Conservation (phyloP, 2,888 invertebrate genomes). For the Metacarcinus magister region DNA sequence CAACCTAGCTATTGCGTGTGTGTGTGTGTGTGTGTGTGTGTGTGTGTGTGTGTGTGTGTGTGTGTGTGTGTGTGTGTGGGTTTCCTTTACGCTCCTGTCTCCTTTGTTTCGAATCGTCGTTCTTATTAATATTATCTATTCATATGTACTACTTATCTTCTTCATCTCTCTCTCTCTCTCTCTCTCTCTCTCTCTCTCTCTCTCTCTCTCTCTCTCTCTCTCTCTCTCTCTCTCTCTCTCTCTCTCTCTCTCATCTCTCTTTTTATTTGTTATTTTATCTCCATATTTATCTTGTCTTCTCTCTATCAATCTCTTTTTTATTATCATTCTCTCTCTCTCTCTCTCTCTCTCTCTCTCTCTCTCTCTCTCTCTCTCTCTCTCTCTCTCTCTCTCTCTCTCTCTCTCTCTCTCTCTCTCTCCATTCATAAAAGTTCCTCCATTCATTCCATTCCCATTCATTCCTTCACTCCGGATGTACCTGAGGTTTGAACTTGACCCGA, state of each 20-base stretch:
- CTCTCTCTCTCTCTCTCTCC: too few species aligned
- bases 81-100: not conserved
- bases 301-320: too few species aligned
- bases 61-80: not conserved
- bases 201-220: conserved; percentile 18
- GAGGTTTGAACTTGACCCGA: not conserved
- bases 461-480: not conserved
- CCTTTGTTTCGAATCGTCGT: not conserved
- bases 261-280: not conserved
- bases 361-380: conserved; percentile 60
- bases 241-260: not conserved
- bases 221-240: conserved; percentile 32
- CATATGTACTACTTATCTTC: not conserved
- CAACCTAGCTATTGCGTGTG: not conserved
- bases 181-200: not conserved
- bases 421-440: not conserved
- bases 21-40: conserved; percentile 36
- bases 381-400: conserved; percentile 31
- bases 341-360: conserved; percentile 63
- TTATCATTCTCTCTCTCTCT: conserved; percentile 63
- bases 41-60: not conserved
- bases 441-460: not conserved
- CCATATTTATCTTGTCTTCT: not conserved
- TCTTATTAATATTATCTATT: too few species aligned
- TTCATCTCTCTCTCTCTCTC: not conserved